Evolutionary conservation across 1,140 invertebrate species (phyloP), one percentile per base, ranked within the genome.

Genomic region (Orius insidiosus): DNA sequence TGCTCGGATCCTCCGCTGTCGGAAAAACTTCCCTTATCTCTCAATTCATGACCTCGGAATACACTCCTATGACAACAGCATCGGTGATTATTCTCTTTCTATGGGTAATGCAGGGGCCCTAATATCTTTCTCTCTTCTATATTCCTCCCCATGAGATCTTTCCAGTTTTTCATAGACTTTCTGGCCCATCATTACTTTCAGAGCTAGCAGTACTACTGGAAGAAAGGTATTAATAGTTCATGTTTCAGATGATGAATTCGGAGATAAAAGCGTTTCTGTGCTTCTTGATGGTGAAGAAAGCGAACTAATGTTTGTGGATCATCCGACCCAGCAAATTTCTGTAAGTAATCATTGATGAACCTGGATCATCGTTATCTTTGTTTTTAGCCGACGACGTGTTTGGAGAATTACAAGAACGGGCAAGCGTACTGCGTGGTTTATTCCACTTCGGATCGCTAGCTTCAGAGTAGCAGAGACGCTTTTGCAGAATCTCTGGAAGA

Each of bases 31-130:
- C 88, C n/a, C 66, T 96, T 18, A 80, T 90, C 10, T 82, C 81
- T 1, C 92, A 96, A 66, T 95, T 95, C 63, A 90, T 94, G 85
- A 94, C 89, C n/a, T 93, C 88, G 14, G 92, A 96, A 60, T 93
- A 92, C 87, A 90, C 58, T 85, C 85, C 30, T 90, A 90, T 60
- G 89, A 94, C 59, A 86, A 84, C 11, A 83, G 79, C 47, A 76
- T 85, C 56, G 82, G 82, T 85, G 57, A 24, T 3, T 24, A 24
- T n/a, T n/a, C n/a, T n/a, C n/a, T n/a, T n/a, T n/a, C n/a, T n/a
- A n/a, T n/a, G n/a, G n/a, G n/a, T n/a, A n/a, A n/a, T n/a, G n/a
- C n/a, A n/a, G n/a, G n/a, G n/a, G n/a, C n/a, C n/a, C n/a, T n/a
- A n/a, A n/a, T n/a, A n/a, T n/a, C n/a, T n/a, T n/a, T n/a, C n/a